phyloP scores from a whole-genome alignment of 2,113 vertebrate genomes.

The Galbula dea region DNA sequence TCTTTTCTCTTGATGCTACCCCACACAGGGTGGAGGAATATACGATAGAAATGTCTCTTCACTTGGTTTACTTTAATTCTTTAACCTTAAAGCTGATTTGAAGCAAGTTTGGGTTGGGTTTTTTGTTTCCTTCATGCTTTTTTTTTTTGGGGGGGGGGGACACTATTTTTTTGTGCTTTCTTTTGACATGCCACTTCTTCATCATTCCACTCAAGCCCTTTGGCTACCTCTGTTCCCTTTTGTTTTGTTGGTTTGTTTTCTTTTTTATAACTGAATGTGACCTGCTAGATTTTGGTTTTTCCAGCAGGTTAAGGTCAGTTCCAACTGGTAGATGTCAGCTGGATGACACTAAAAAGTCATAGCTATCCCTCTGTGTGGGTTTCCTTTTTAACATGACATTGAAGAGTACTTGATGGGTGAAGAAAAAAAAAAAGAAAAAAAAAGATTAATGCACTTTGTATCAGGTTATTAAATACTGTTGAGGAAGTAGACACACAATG shows the following conservation, averaged over 20 bases:
- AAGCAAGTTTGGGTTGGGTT: conserved; percentile 48
- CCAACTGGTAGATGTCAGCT: conserved; percentile 42
- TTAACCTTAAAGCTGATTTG: conserved; percentile 63
- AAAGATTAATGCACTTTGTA: conserved; percentile 85
- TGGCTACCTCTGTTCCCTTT: conserved; percentile 83
- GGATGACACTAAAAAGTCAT: conserved; percentile 66
- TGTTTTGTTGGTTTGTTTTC: conserved; percentile 24
- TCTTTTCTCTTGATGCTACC: conserved; percentile 59
- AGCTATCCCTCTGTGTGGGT: conserved; percentile 57
- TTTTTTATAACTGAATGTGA: conserved; percentile 62
- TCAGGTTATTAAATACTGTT: conserved; percentile 80
- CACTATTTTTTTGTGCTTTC: conserved; percentile 66
- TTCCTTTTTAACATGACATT: conserved; percentile 70
- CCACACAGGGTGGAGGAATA: conserved; percentile 78
- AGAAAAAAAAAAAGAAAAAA: conserved; percentile 10
- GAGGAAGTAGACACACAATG: conserved; percentile 85
- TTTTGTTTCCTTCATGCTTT: conserved; percentile 9
- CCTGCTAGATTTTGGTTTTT: conserved; percentile 62
- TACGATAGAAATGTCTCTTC: conserved; percentile 85
- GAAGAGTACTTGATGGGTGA: conserved; percentile 73
- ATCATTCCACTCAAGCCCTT: conserved; percentile 89
- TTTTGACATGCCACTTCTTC: conserved; percentile 63
- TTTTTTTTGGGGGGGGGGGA: not conserved
- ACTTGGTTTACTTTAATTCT: conserved; percentile 73
- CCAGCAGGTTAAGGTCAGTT: conserved; percentile 36